A percentile compares a stretch with the other conserved stretches of the same genome.
These are phyloP conservation scores for Gallinago media DNA, from an alignment of 2,113 vertebrate genomes.

Conservation along the genomic window DNA sequence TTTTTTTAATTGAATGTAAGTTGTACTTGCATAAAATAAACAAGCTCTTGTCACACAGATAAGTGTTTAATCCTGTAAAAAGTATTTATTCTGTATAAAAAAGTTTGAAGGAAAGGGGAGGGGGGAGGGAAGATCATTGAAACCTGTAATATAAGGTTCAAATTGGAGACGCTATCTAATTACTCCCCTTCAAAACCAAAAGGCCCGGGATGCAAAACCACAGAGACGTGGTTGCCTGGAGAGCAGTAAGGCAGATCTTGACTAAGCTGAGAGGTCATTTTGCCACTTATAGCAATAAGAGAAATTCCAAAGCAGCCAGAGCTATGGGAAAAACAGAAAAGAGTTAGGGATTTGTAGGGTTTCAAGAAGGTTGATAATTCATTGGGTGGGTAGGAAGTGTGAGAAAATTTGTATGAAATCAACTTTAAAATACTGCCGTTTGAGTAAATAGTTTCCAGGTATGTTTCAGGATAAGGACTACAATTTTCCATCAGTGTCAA, in stretches of 20 bases:
- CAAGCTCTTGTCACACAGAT: not conserved
- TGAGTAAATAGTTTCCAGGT: not conserved
- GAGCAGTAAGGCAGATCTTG: not conserved
- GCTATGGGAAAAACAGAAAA: not conserved
- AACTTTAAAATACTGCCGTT: not conserved
- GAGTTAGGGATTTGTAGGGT: not conserved
- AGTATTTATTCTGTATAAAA: not conserved
- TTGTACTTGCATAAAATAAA: not conserved
- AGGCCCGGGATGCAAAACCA: not conserved
- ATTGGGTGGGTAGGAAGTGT: not conserved
- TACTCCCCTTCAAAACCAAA: not conserved
- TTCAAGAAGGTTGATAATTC: not conserved
- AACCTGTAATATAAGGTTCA: not conserved
- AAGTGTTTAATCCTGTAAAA: not conserved
- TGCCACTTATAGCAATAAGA: not conserved
- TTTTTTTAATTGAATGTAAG: not conserved
- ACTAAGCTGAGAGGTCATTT: not conserved
- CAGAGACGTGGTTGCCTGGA: fast-evolving
- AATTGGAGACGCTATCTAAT: not conserved
- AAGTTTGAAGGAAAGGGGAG: not conserved
- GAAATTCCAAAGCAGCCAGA: not conserved
- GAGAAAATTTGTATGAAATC: not conserved
- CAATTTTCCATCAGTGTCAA: not conserved
- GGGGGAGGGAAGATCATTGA: not conserved
- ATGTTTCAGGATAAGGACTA: not conserved